phyloP scores from a whole-genome alignment of 2,113 vertebrate species.

The Protobothrops mucrosquamatus region DNA sequence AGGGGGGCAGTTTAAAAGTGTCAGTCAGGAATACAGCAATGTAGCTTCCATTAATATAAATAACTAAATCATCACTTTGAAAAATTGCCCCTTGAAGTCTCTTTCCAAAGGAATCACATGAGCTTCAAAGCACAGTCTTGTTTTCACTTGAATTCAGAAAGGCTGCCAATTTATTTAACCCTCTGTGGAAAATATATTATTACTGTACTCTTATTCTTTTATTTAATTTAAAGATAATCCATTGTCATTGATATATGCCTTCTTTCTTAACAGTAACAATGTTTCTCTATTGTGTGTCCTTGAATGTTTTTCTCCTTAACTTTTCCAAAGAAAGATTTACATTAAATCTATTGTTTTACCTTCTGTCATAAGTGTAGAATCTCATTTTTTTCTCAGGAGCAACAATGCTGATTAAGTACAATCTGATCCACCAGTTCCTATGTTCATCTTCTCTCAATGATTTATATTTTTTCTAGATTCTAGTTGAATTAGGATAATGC shows the following conservation, averaged over 20 bases:
- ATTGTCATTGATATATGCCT: not conserved
- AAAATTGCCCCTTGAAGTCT: slow-evolving; percentile 22
- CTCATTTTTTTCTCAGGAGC: not conserved
- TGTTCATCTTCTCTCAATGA: no score
- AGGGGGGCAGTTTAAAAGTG: slow-evolving; percentile 27
- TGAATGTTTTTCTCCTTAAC: not conserved
- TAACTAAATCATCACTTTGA: slow-evolving; percentile 48
- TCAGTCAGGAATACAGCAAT: slow-evolving; percentile 20
- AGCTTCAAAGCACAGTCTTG: slow-evolving; percentile 15
- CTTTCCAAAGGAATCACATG: slow-evolving; percentile 33
- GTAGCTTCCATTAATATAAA: slow-evolving; percentile 37
- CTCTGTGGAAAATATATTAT: not conserved
- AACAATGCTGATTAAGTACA: not conserved
- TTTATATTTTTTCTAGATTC: not conserved
- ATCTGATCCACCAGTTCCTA: not conserved
- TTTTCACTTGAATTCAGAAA: not conserved
- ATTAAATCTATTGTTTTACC: not conserved
- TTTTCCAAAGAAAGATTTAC: not conserved
- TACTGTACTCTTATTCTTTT: slow-evolving; percentile 22
- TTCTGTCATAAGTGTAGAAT: no score
- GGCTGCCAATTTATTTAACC: slow-evolving; percentile 14
- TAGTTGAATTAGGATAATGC: not conserved
- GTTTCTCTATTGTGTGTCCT: not conserved
- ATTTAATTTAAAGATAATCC: slow-evolving; percentile 10
- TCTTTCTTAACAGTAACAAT: not conserved